Evolutionary conservation across 2,797 vertebrate species (phyloP).

Genomic region (Argya squamiceps): DNA sequence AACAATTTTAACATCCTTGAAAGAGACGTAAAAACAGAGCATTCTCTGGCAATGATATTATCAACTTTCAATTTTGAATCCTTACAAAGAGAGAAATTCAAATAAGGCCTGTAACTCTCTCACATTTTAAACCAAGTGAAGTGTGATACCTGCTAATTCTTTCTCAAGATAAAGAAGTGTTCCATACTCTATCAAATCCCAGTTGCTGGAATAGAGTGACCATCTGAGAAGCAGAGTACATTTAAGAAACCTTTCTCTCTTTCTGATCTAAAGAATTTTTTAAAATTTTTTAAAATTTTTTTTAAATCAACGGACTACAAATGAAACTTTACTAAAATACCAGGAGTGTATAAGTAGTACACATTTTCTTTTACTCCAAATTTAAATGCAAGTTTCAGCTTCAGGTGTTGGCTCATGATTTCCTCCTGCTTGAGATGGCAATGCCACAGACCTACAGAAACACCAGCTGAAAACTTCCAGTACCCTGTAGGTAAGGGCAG

Average conservation of each 20-base stretch:
- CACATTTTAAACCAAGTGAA: neutral
- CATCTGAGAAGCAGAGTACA: neutral
- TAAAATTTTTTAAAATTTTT: too few species aligned
- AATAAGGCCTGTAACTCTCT: neutral
- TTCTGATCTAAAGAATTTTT: neutral
- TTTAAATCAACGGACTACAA: neutral
- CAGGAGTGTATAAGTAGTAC: fast-evolving
- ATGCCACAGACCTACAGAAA: neutral
- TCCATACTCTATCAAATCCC: neutral
- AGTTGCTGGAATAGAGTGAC: neutral
- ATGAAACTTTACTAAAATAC: neutral
- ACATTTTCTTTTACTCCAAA: neutral
- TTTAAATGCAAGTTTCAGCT: neutral
- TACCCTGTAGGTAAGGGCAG: neutral
- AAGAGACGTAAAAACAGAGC: neutral
- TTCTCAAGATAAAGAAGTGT: neutral
- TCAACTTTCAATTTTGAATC: neutral
- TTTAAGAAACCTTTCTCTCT: neutral
- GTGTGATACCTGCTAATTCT: neutral
- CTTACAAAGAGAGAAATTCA: neutral
- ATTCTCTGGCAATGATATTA: neutral
- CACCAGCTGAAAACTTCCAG: neutral
- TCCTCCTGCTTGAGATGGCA: neutral
- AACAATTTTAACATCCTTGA: neutral
- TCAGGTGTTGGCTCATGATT: neutral